Evolutionary conservation across 2,797 vertebrate species (phyloP).

Genomic region (Pterois miles): DNA sequence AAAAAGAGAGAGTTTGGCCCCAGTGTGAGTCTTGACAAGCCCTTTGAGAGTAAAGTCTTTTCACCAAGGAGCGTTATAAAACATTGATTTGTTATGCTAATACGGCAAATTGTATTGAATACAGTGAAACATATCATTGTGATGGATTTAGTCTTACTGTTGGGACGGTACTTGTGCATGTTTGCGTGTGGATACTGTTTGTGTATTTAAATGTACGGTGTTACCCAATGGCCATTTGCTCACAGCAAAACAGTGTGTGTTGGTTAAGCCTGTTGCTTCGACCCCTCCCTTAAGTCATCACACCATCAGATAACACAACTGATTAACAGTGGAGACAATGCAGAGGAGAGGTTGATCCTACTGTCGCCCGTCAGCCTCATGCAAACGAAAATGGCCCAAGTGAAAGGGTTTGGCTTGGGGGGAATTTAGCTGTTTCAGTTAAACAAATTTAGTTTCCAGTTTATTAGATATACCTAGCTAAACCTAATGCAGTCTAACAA

Average conservation of each 20-base stretch:
- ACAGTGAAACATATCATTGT: constrained; percentile 23
- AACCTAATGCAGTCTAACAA: neutral
- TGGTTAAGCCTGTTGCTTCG: constrained; percentile 29
- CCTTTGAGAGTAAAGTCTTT: constrained; percentile 45
- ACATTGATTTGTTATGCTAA: constrained; percentile 54
- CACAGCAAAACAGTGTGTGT: constrained; percentile 53
- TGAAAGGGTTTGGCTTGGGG: neutral
- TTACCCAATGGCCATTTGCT: constrained; percentile 42
- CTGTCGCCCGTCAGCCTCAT: neutral
- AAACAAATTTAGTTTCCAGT: neutral
- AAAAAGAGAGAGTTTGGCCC: constrained; percentile 36
- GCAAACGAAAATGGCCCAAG: neutral
- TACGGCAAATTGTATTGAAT: constrained; percentile 24
- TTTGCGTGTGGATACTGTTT: constrained; percentile 5
- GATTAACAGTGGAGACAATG: constrained; percentile 39
- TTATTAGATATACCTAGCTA: neutral
- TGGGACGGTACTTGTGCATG: neutral
- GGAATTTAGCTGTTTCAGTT: neutral
- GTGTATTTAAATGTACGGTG: constrained; percentile 18
- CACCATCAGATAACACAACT: constrained; percentile 59
- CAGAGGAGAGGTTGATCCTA: constrained; percentile 4
- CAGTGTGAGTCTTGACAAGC: constrained; percentile 58
- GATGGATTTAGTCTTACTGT: neutral
- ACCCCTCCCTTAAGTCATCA: constrained; percentile 53
- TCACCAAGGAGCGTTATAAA: constrained; percentile 35